phyloP scores from a whole-genome alignment of 2,113 vertebrate genomes.

The Lontra canadensis region DNA sequence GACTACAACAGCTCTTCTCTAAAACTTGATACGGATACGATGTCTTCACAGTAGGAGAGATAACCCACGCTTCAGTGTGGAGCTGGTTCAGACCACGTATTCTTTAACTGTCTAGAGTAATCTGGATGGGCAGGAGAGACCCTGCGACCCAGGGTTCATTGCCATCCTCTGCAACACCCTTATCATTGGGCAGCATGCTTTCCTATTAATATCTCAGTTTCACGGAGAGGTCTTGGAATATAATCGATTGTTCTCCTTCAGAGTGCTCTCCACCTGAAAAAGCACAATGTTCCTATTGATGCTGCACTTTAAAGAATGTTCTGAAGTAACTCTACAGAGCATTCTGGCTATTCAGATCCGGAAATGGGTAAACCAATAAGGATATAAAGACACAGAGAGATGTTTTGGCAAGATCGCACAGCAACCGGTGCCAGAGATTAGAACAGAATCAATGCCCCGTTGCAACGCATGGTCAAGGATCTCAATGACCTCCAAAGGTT shows the following conservation, averaged over 20 bases:
- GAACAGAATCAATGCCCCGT: background rate
- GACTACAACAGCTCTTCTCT: background rate
- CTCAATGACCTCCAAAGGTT: background rate
- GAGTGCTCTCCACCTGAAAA: constrained; percentile 37
- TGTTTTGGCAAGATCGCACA: background rate
- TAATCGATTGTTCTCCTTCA: constrained; percentile 13
- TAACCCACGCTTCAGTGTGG: background rate
- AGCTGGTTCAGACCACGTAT: background rate
- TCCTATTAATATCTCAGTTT: constrained; percentile 34
- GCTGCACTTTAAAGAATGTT: background rate
- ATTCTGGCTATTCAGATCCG: background rate
- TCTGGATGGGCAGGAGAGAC: background rate
- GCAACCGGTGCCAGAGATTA: background rate
- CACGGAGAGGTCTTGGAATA: background rate
- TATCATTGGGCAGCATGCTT: background rate
- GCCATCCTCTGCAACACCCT: background rate
- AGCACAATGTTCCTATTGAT: constrained; percentile 22
- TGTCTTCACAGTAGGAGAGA: background rate
- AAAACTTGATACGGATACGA: background rate
- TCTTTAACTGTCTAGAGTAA: background rate
- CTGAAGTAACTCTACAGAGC: background rate
- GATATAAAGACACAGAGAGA: background rate
- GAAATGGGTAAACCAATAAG: constrained; percentile 49
- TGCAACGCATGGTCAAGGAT: background rate
- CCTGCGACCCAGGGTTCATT: background rate